Evolutionary conservation across 2,888 invertebrate species (phyloP), one percentile per base, ranked within the genome.

Genomic region (Polyommatus icarus): DNA sequence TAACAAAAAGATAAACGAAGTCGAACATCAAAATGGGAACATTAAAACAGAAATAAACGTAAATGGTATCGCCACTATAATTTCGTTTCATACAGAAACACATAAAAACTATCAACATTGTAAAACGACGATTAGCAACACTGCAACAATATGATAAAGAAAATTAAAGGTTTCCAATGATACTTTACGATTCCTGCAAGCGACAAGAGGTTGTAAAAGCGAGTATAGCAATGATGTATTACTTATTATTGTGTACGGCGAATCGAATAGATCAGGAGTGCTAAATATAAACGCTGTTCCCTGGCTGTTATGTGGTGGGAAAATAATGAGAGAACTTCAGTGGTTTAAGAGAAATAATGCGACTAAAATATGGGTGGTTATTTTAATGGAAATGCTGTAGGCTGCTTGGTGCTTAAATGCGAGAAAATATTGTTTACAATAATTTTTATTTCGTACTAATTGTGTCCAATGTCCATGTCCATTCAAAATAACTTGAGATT

Each of bases 151-250:
- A 89, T 91, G 90, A 91, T 91, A 90, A 88, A 90, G 90, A 91
- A 92, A 90, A 92, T 92, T 92, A 91, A 92, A 89, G 90, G 91
- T 92, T 91, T 88, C 88, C 89, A 88, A 89, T 91, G 86, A 87
- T 89, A 87, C 91, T 92, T 92, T 91, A 92, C 89, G 91, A 91
- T 90, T 89, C 87, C 90, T 87, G 87, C 88, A 86, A 91, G 91
- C 90, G 92, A 92, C 92, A 91, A 90, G 87, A 86, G 85, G 85
- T 85, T 88, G 85, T 92, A 90, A 92, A 91, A 89, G 85, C 87
- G 87, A 90, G 84, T 88, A 88, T 88, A 89, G 87, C 85, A 85
- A 85, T 72, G 85, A 83, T 82, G 82, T 83, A 83, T 82, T 81
- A 80, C 77, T 81, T 80, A 80, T 79, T 80, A 82, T 80, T 80